Base-by-base conservation (phyloP, 2,888 invertebrate species). In the Dryococelus australis region DNA sequence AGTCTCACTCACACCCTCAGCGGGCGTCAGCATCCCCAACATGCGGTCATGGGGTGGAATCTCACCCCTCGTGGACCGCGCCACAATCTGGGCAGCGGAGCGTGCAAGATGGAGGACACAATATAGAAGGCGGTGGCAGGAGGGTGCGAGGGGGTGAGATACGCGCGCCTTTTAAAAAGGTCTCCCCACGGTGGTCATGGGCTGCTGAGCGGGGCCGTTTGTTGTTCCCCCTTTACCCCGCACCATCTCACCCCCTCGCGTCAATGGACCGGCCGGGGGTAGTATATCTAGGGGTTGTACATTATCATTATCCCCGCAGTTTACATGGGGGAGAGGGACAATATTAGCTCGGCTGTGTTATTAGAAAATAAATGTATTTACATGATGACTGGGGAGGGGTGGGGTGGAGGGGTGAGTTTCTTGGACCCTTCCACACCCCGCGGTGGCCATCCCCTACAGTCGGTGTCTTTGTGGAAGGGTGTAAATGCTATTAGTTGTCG, bases 361-460 rank as follows among this genome's bases (percentile, higher is more conserved):
- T 65, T 65, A 65, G 65, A 65, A 65, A 65, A 65, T 65, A 65
- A 65, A 65, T 65, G 65, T 65, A 65, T 65, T 65, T 65, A 65
- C 65, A 65, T 65, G 65, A 65, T 65, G 65, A 12, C 65, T n/a
- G 65, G 16, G 20, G 65, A 1, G 65, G 65, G 1, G 24, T 2
- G 51, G 51, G 51, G 51, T 2, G 20, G 51, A 20, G 51, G 51
- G 51, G 12, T 51, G 51, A 16, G 51, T 51, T 20, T 65, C 65
- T 20, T 51, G 51, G 20, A 51, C 51, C 65, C 65, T 20, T n/a
- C 65, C 20, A 10, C 65, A 20, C 65, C 65, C 65, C 65, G 6
- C n/a, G 65, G 65, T 6, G 10, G 47, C 5, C 47, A 47, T 47
- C 47, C 65, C 65, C 24, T 24, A 35, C n/a, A 3, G 65, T 65